phyloP scores from a whole-genome alignment of 92 coral and sea anemone species.

The Actinostola sp. region DNA sequence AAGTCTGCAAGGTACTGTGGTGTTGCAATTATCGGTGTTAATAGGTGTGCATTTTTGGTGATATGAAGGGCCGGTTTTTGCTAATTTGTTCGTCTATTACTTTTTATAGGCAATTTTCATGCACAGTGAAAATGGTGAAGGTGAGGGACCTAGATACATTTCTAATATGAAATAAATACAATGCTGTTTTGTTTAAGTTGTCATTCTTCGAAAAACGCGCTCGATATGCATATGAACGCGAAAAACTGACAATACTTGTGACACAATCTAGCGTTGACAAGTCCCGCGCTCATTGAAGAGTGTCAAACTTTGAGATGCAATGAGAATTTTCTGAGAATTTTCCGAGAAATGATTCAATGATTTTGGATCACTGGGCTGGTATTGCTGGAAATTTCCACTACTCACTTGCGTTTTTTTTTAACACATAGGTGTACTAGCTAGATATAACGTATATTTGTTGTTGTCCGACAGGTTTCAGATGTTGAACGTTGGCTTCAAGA shows the following conservation, averaged over 20 bases:
- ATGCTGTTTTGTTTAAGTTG: background rate
- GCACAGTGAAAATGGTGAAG: background rate
- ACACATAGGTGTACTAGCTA: too few species aligned
- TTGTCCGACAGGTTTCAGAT: too few species aligned
- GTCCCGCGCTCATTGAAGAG: too few species aligned
- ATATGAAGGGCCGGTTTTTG: background rate
- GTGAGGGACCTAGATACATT: slow-evolving; percentile 1
- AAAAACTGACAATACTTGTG: background rate
- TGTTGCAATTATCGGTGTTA: background rate
- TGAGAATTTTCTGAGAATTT: background rate
- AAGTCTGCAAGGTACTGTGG: slow-evolving; percentile 3
- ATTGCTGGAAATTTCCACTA: background rate
- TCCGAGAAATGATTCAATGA: background rate
- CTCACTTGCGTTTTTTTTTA: background rate
- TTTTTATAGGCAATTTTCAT: background rate
- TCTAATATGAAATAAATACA: background rate
- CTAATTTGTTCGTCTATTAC: background rate
- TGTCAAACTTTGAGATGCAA: background rate
- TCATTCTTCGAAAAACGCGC: background rate
- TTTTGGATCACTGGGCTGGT: background rate
- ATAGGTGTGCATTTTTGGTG: slow-evolving; percentile 12
- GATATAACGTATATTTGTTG: too few species aligned
- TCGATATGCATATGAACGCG: background rate
- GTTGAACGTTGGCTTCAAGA: too few species aligned
- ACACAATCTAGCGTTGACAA: too few species aligned